Evolutionary conservation across 2,797 vertebrate species (phyloP), one percentile per base, ranked within the genome.

Genomic region (Sebastolobus alascanus): DNA sequence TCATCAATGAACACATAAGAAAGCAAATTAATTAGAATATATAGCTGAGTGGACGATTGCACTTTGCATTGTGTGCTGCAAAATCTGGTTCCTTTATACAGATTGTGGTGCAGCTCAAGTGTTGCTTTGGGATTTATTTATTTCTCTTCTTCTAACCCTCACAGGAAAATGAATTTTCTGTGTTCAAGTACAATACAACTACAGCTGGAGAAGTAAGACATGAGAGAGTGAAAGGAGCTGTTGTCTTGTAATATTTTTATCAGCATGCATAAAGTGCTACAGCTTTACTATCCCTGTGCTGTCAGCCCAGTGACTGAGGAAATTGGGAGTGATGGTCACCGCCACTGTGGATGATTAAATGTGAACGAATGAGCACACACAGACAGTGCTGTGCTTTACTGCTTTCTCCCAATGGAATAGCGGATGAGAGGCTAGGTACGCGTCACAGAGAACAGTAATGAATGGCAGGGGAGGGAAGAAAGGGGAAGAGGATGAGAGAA

Each of bases 331-430:
- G 87, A 92, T 83, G 82, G 84, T 79, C 81, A 73, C 79, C 89
- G 86, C 82, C 90, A 90, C 52, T 74, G 84, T 60, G 73, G 79
- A 87, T 92, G 86, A 94, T 92, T 90, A 79, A 87, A 92, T 79
- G 82, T 82, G 84, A 91, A 77, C 7, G 73, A 90, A 90, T 83
- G 64, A 91, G 86, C 77, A 56, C 75, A 66, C 56, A 82, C 59
- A 75, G 55, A 69, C 37, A 89, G 73, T 22, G 69, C 82, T 70
- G 83, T 43, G 66, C 79, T 86, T 85, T 86, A 80, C 77, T 82
- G 75, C 43, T 83, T 82, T 71, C 35, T 84, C 87, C 87, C 89
- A 56, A 0, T 33, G 85, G 87, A 87, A 81, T 22, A 72, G 68
- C 77, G 77, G 79, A 92, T 87, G 79, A 89, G 83, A 88, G 76